Evolutionary conservation across 2,888 invertebrate species (phyloP), one percentile per base, ranked within the genome.

Genomic region (Tachina lurida): DNA sequence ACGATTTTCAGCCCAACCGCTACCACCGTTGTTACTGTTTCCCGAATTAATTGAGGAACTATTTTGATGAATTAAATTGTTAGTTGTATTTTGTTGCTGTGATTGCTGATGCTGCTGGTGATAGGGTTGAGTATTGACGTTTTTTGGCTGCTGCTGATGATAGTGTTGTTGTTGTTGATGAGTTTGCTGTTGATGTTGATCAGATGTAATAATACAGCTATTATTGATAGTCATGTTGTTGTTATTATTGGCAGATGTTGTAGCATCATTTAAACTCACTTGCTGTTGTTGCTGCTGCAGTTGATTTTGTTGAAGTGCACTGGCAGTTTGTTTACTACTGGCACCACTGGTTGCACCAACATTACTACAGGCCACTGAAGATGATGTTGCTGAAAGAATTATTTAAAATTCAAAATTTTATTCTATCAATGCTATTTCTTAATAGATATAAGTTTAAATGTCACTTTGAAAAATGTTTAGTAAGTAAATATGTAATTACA

Each of bases 1-100:
- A 91, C 96, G 95, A 91, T 94, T 95, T 90, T 95, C 94, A 62
- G 92, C 90, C 91, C 94, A 94, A 91, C 91, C 93, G 80, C 93
- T 92, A 88, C 92, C 91, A 88, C 90, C 89, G 56, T 89, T 86
- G 60, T 81, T 85, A 70, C 80, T 74, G 62, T 84, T 86, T 77
- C 82, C 84, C 75, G 84, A 87, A 82, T 62, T 80, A 78, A 87
- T 81, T 82, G 90, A 88, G 90, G 90, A 90, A 90, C 90, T 90
- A 87, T 88, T 87, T 87, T 87, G 87, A 70, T 88, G 84, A 80
- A 86, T 86, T 79, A 88, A 88, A 85, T 60, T 84, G 84, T 78
- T 86, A 68, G 70, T 86, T 84, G 78, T 84, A 84, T 84, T 82
- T 81, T 87, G 84, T 62, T 89, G 88, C 74, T 87, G 88, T 67